Evolutionary conservation across 2,888 invertebrate species (phyloP).

Genomic region (Thumatha senex): DNA sequence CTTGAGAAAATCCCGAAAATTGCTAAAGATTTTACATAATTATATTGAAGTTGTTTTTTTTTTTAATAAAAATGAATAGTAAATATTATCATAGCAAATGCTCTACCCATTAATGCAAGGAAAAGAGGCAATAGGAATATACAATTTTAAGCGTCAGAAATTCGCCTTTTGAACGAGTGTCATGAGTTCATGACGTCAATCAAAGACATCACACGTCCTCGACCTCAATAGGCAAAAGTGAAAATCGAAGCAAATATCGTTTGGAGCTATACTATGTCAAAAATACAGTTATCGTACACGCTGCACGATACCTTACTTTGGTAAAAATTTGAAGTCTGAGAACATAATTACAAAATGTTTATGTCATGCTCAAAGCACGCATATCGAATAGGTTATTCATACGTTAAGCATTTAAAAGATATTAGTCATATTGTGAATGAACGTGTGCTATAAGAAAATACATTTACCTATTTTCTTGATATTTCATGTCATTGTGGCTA

Average conservation of each 20-base stretch:
- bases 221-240: constrained; percentile 70
- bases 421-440: constrained; percentile 20
- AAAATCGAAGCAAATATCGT: constrained; percentile 62
- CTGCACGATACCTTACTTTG: constrained; percentile 17
- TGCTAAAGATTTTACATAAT: not conserved
- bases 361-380: constrained; percentile 27
- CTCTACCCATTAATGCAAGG: constrained; percentile 6
- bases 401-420: constrained; percentile 26
- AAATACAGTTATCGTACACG: no score
- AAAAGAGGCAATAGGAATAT: not conserved
- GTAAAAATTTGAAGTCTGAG: constrained; percentile 1
- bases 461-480: no score
- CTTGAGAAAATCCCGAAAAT: constrained; percentile 7
- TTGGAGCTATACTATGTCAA: constrained; percentile 37
- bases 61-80: not conserved
- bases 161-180: constrained; percentile 23
- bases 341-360: constrained; percentile 26
- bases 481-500: not conserved
- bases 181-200: constrained; percentile 54
- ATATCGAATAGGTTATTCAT: constrained; percentile 25
- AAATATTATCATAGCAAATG: not conserved
- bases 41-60: not conserved
- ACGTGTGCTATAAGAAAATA: not conserved
- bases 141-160: constrained; percentile 21
- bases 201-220: constrained; percentile 62